Base-by-base conservation (phyloP, 2,113 vertebrate genomes). In the Osmerus mordax region DNA sequence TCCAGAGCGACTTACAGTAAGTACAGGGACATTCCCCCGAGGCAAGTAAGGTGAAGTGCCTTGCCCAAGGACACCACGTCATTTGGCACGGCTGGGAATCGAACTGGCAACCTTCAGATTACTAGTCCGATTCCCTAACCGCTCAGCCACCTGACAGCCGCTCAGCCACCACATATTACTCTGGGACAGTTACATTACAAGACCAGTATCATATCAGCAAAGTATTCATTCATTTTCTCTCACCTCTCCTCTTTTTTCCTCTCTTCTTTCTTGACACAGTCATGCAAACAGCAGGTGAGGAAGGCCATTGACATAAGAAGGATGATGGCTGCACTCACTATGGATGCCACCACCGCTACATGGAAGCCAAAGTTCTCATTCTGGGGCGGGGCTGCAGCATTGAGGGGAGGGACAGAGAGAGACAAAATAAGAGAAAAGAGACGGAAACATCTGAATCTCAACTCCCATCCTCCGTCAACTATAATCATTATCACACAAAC, bases 251-350 rank as follows among this genome's bases (percentile, higher is more conserved):
- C 32, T 65, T 67, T 70, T 25, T 87, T 93, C 80, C 73, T 91
- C 78, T 94, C 87, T 3, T 84, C 91, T 56, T 91, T 93, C 83
- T 92, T 94, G 66, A 94, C 75, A 29, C 92, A 94, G 70, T 94
- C 94, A 36, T 95, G 78, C 74, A 97, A 89, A 84, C 96, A 99
- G 83, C 95, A 96, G 76, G 94, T 96, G 82, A 98, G 81, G 91
- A 98, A 98, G 73, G 92, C 93, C 90, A 96, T 68, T 19, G 94
- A 95, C 94, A 98, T 94, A 85, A 99, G 81, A 41, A 96, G 76
- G 81, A 99, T 98, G 78, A 98, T 79, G 7, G 90, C 93, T 0
- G 89, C 89, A 91, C 97, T 98, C 47, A 97, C 86, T 0, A 96
- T 91, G 82, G 97, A 97, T 14, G 93, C 83, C 13, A 96, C 86